A percentile compares a stretch with the other conserved stretches of the same genome.
phyloP scores from a whole-genome alignment of 2,888 invertebrate genomes.

The Oxytorus armatus region DNA sequence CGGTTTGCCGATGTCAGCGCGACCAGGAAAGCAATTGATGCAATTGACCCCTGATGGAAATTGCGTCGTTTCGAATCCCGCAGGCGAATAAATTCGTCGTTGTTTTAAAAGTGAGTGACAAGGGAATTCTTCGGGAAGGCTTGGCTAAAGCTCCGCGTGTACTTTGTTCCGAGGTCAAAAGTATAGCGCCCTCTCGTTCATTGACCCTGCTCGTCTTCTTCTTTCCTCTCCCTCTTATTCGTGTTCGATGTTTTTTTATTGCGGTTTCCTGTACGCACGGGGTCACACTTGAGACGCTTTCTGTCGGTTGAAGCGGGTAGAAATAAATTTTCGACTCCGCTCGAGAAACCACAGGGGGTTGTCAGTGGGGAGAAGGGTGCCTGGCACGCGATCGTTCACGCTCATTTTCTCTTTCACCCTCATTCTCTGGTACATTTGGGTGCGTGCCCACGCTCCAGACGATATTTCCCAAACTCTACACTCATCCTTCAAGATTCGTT shows the following conservation, averaged over 20 bases:
- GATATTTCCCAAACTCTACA: too few relatives aligned
- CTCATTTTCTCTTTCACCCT: not conserved
- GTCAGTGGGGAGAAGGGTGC: conserved; percentile 28
- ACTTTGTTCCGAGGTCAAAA: conserved; percentile 32
- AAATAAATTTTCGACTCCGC: conserved; percentile 56
- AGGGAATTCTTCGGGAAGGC: conserved; percentile 22
- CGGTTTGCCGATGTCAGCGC: too few relatives aligned
- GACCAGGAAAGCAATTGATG: too few relatives aligned
- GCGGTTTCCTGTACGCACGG: conserved; percentile 29
- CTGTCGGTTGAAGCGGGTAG: conserved; percentile 39
- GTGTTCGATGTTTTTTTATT: conserved; percentile 48
- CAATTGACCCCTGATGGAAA: too few relatives aligned
- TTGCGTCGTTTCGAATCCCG: not conserved
- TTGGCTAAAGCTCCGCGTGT: conserved; percentile 23
- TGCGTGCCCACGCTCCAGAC: not conserved
- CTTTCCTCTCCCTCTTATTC: conserved; percentile 9
- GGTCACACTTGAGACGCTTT: conserved; percentile 45
- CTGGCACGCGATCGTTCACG: conserved; percentile 22
- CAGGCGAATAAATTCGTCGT: conserved; percentile 21
- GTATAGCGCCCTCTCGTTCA: conserved; percentile 39
- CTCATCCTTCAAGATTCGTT: too few relatives aligned
- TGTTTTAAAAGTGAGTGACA: conserved; percentile 5
- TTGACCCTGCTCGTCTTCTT: conserved; percentile 42
- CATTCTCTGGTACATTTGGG: conserved; percentile 1
- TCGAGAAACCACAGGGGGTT: conserved; percentile 51